Evolutionary conservation across 2,113 vertebrate species (phyloP).

Genomic region (Danionella cerebrum): DNA sequence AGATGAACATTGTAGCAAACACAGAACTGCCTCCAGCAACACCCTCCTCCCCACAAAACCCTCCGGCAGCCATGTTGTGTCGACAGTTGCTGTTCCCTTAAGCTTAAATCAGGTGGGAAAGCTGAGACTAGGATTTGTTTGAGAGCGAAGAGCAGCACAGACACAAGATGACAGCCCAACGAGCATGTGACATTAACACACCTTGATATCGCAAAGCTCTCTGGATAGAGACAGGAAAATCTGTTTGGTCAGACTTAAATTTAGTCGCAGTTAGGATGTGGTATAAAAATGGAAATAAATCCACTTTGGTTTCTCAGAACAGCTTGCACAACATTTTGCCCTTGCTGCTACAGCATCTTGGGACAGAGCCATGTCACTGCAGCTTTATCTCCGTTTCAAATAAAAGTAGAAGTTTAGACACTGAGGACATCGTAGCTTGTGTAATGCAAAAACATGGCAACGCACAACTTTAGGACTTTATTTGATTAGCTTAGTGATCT

Average conservation of each 20-base stretch:
- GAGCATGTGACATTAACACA: constrained; percentile 47
- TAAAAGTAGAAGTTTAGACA: too few species aligned
- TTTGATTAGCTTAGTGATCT: constrained; percentile 38
- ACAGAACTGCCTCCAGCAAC: constrained; percentile 28
- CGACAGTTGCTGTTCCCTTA: constrained; percentile 18
- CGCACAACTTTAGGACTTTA: constrained; percentile 22
- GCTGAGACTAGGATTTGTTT: not conserved
- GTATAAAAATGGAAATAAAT: constrained; percentile 29
- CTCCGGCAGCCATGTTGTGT: constrained; percentile 28
- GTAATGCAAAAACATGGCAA: constrained; percentile 12
- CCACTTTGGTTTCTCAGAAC: constrained; percentile 54
- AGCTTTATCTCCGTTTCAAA: too few species aligned
- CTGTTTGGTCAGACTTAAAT: constrained; percentile 52
- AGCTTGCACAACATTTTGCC: constrained; percentile 44
- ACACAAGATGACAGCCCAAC: constrained; percentile 37
- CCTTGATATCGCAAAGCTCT: constrained; percentile 40
- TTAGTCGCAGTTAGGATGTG: constrained; percentile 48
- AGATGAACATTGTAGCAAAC: constrained; percentile 27
- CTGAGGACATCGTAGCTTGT: not conserved
- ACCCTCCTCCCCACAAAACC: not conserved
- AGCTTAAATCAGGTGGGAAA: constrained; percentile 14
- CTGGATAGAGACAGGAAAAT: constrained; percentile 44
- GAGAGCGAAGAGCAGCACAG: constrained; percentile 13
- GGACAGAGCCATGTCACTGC: constrained; percentile 20
- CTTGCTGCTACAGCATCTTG: constrained; percentile 47